These are phyloP conservation scores for Drosophila sordidula DNA, from an alignment of 2,888 invertebrate genomes.

Conservation along the genomic window DNA sequence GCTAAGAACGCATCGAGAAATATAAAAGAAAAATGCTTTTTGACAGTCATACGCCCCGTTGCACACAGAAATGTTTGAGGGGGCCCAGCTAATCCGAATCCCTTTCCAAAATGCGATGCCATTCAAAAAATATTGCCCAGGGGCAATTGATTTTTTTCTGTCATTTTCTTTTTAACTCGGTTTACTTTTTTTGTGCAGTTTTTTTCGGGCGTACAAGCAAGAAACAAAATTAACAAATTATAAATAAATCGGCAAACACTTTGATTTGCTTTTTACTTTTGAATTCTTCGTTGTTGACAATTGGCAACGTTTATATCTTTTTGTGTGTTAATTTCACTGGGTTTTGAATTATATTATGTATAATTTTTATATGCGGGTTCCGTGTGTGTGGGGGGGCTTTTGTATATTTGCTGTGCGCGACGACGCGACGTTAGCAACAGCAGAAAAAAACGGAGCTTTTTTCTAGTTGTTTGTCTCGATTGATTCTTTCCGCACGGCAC, in stretches of 20 bases:
- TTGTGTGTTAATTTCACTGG: slow-evolving; percentile 30
- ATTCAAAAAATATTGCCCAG: slow-evolving; percentile 52
- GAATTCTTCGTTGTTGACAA: slow-evolving; percentile 13
- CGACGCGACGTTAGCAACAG: slow-evolving; percentile 69
- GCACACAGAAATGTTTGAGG: slow-evolving; percentile 10
- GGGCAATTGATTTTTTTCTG: slow-evolving; percentile 71
- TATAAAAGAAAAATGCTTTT: slow-evolving; percentile 6
- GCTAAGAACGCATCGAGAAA: background rate
- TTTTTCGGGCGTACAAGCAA: slow-evolving; percentile 16
- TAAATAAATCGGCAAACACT: slow-evolving; percentile 32
- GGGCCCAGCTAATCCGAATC: slow-evolving; percentile 11
- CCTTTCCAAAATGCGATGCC: slow-evolving; percentile 28
- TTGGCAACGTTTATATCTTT: slow-evolving; percentile 20
- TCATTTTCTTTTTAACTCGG: slow-evolving; percentile 15
- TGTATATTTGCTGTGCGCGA: slow-evolving; percentile 52
- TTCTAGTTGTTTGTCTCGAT: slow-evolving; percentile 25
- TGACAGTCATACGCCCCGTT: slow-evolving; percentile 24
- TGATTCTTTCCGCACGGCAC: slow-evolving; percentile 68
- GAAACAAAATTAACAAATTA: slow-evolving; percentile 20
- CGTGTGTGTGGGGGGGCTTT: slow-evolving; percentile 11
- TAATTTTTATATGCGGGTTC: slow-evolving; percentile 46
- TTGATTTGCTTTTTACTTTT: slow-evolving; percentile 6
- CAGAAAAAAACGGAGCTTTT: slow-evolving; percentile 49
- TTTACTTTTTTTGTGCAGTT: slow-evolving; percentile 22
- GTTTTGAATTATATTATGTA: slow-evolving; percentile 40